Base-by-base conservation (phyloP, 2,113 vertebrate species). In the Bufo bufo region DNA sequence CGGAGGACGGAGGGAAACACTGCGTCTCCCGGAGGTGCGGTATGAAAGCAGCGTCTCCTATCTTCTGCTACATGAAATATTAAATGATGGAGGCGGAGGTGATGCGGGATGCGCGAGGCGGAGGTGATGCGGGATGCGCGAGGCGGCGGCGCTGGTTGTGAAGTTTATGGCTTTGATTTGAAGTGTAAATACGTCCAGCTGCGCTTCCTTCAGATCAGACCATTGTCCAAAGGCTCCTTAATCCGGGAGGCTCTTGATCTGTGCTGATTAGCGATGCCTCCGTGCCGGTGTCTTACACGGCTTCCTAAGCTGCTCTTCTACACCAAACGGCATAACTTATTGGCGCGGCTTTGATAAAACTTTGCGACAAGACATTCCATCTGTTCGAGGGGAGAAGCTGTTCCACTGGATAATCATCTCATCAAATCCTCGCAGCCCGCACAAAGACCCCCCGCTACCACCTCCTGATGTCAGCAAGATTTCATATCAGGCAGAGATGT, bases 301-400 rank as follows among this genome's bases (percentile, higher is more conserved):
- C 59, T 66, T 84, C 59, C 87, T 88, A 69, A 84, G 87, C 87
- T 78, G 81, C 50, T 82, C 81, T 65, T 71, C 80, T 84, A 77
- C 87, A 84, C 82, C 72, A 89, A 88, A 83, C 81, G 59, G 82
- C 87, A 89, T 78, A 77, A 89, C 87, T 88, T 77, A 87, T 74
- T 56, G 52, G 33, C 9, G 17, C 49, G 16, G 77, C 86, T 87
- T 87, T 87, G 86, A 87, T 87, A 82, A 49, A 87, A 87, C 78
- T 87, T 87, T 82, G 86, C 59, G 65, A 72, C 79, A 82, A 43
- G 12, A 77, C 69, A 83, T 88, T 88, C 71, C 66, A 83, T 88
- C 80, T 83, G 87, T 63, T 83, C 10, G 69, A 65, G 59, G 43
- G 61, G 79, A 63, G 23, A 58, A 88, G 20, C 59, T 13, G 77